These are phyloP conservation scores for Drosophila yooni DNA, from an alignment of 2,888 invertebrate species.

Conservation along the genomic window DNA sequence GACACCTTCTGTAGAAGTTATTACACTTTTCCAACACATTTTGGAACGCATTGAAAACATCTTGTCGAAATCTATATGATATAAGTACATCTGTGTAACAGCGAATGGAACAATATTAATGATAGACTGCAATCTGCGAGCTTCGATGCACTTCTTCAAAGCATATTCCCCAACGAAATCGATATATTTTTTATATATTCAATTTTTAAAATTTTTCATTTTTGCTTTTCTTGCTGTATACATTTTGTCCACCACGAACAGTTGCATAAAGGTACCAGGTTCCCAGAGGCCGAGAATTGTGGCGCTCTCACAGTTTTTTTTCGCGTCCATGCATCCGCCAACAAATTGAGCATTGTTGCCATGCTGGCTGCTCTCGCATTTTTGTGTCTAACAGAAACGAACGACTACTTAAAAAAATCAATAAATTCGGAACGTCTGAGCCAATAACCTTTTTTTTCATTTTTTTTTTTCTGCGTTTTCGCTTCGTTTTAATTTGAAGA, in stretches of 20 bases:
- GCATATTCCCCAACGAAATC: neutral
- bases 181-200: neutral
- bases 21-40: neutral
- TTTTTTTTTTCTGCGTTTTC: neutral
- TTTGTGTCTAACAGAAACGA: slow-evolving; percentile 41
- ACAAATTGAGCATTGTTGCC: slow-evolving; percentile 44
- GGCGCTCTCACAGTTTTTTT: slow-evolving; percentile 7
- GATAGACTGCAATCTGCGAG: neutral
- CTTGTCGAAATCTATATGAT: neutral
- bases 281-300: slow-evolving; percentile 6
- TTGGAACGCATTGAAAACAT: neutral
- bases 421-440: slow-evolving; percentile 42
- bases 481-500: slow-evolving; percentile 30
- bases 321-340: slow-evolving; percentile 29
- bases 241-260: neutral
- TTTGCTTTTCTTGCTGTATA: neutral
- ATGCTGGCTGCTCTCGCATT: slow-evolving; percentile 34
- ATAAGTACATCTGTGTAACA: neutral
- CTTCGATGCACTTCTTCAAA: neutral
- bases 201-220: neutral
- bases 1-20: neutral
- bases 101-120: neutral
- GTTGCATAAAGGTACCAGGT: neutral
- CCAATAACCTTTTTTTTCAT: slow-evolving; percentile 18
- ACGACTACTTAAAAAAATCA: slow-evolving; percentile 34